Evolutionary conservation across 2,888 invertebrate genomes (phyloP), one percentile per base, ranked within the genome.

Genomic region (Leptura quadrifasciata): DNA sequence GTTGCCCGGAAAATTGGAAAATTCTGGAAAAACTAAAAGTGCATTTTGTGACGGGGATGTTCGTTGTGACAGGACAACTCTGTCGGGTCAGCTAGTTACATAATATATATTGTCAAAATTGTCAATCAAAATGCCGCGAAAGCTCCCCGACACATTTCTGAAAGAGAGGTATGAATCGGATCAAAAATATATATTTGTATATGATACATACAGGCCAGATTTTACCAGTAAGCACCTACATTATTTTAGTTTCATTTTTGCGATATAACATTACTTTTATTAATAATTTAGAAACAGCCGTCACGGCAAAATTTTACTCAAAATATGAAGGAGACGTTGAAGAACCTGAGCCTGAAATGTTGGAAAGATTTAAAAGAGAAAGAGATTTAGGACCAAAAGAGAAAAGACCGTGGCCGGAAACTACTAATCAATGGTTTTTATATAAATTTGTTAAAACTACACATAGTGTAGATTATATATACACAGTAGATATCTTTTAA

Each of bases 221-320:
- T 86, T 83, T 70, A 83, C 84, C 17, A 82, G 86, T 85, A 79
- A 84, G 83, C 81, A 67, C 12, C 5, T 20, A 31, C 17, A 52
- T 58, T 35, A 10, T 9, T 1, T 18, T 18, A 8, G 55, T 18
- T 55, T 20, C 58, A 10, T 65, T 27, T 39, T 5, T 54, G 61
- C 15, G 18, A 39, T 21, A 52, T 2, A 35, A 68, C 27, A 72
- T 57, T 4, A 2, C 8, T 31, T 31, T 0, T 31, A 31, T 4
- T 31, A 6, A 2, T 47, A 83, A 57, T 83, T 73, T 72, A 87
- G 87, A 82, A 69, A 80, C 85, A 5, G 77, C 78, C 20, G 75
- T 87, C n/a, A 85, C 88, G 5, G 80, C 84, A 10, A 89, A 89
- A 80, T 88, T 89, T 80, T 89, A 88, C 78, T 86, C 88, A 9